Base-by-base conservation (phyloP, 2,113 vertebrate genomes). In the Telmatochromis sp. region DNA sequence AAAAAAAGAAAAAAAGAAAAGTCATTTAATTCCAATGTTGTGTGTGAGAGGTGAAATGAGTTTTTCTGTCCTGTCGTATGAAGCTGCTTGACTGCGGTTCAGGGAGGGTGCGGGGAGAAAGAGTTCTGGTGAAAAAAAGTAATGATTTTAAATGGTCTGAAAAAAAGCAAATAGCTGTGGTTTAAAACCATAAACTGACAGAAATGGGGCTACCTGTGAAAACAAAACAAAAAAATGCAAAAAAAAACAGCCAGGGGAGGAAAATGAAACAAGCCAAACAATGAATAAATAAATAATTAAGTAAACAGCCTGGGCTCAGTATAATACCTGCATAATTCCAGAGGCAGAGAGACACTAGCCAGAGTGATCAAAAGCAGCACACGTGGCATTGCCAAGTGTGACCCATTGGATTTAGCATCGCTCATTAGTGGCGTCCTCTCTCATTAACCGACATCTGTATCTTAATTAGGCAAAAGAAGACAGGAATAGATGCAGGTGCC, bases 381-480 rank as follows among this genome's bases (percentile, higher is more conserved):
- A 89, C 65, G 92, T 88, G 93, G 87, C 84, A 40, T 54, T 57
- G 88, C 93, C 90, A 94, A 91, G 83, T 89, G 84, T 88, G 83
- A 92, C 88, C 90, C 87, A 15, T 53, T 60, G 85, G 92, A 91
- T 93, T 90, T 81, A 92, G 89, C 89, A 88, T 88, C 91, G 82
- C 60, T 93, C 93, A 91, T 94, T 93, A 94, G 51, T 19, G 7
- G 82, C 55, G 89, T 94, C 94, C 78, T 57, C 86, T 90, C 90
- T 91, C 88, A 90, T 96, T 94, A 94, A 85, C 86, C 19, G 57
- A 92, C 93, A 94, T 94, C 92, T 94, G 92, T 83, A 93, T 95
- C 93, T 93, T 94, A 88, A 95, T 96, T 94, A 94, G 63, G 89
- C 53, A 17, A 58, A 82, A 86, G 85, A 90, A 82, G 92, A 94